Evolutionary conservation across 2,113 vertebrate genomes (phyloP), one percentile per base, ranked within the genome.

Genomic region (Pterocles orientalis): DNA sequence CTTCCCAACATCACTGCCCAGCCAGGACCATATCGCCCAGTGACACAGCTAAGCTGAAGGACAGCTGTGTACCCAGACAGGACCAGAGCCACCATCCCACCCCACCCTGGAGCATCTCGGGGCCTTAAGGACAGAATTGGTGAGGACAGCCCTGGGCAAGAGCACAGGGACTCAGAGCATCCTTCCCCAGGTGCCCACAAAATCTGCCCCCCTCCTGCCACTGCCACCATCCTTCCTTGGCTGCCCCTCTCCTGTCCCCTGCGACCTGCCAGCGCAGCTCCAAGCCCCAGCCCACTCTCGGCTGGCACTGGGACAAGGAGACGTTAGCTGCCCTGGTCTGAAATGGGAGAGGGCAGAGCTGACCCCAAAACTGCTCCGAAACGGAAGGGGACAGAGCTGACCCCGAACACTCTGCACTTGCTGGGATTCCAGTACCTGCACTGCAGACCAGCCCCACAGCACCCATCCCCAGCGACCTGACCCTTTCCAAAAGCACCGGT

Each of bases 191-290:
- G 28, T 1, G 2, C 28, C 12, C 18, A 45, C 48, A 18, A 79
- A 79, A 79, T 33, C n/a, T n/a, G n/a, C n/a, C n/a, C n/a, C n/a
- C 73, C 56, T 83, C 60, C 39, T 66, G 45, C 36, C 4, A 15
- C 64, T 43, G 62, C n/a, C 26, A 33, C 57, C 18, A 2, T 12
- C 41, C 50, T 61, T 54, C 11, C 48, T 68, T 47, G 1, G 4
- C 68, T 26, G 29, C 50, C 41, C 10, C 17, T 51, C 68, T 75
- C 61, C 45, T 16, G 29, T 10, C 20, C 17, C 39, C 53, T 28
- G 23, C 0, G 1, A 45, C 21, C 45, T 3, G 1, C 0, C 0
- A n/a, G 36, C 5, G 23, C 58, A 51, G 34, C 12, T 31, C n/a
- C 47, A 24, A 47, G 43, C 12, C 31, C 25, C 60, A 36, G 64